These are phyloP conservation scores for Brachionus manjavacas DNA, from an alignment of 1,140 invertebrate species.

Conservation along the genomic window DNA sequence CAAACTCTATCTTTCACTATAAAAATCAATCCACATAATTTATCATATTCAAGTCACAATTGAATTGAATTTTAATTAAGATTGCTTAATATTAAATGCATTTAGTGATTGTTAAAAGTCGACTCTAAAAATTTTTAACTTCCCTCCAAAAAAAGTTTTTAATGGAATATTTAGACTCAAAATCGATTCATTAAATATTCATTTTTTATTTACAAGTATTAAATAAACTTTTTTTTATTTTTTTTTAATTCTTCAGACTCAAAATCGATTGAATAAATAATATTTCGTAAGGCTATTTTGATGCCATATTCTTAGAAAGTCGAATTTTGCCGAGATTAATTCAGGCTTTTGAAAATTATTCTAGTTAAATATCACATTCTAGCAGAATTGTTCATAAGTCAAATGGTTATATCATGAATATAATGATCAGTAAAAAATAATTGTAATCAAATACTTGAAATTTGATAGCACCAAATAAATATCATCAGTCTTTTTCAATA, in stretches of 20 bases:
- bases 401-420: neutral
- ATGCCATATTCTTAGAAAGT: neutral
- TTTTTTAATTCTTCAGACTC: neutral
- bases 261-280: neutral
- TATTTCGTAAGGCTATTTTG: neutral
- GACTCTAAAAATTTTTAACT: too few species aligned
- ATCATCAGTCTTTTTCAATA: neutral
- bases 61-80: neutral
- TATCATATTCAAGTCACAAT: too few species aligned
- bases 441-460: neutral
- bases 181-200: neutral
- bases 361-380: neutral
- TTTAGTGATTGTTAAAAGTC: too few species aligned
- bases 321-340: neutral
- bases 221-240: neutral
- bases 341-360: neutral
- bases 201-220: neutral
- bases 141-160: neutral
- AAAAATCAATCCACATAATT: neutral
- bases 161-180: neutral
- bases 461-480: neutral
- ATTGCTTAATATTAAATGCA: neutral
- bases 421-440: neutral
- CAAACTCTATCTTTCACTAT: neutral
- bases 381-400: neutral